Conservation (phyloP, 2,113 vertebrate genomes). For the Camelus bactrianus region DNA sequence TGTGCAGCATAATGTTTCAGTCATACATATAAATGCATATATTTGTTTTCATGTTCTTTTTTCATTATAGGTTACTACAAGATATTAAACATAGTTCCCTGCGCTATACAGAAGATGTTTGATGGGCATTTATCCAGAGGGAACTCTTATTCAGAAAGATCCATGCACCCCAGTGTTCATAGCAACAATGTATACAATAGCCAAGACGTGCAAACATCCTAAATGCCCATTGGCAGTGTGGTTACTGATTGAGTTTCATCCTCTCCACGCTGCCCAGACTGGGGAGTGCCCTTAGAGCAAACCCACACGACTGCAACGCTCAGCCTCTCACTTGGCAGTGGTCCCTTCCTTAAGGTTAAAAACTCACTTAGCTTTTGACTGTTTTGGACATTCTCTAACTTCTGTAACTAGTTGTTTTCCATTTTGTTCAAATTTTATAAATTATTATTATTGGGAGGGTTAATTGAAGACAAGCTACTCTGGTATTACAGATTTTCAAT, state of each 20-base stretch:
- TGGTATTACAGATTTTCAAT: background rate
- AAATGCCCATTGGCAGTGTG: background rate
- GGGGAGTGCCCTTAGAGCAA: background rate
- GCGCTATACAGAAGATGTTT: no score
- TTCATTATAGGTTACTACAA: no score
- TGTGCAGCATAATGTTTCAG: no score
- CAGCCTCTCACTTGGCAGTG: background rate
- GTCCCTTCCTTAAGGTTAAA: background rate
- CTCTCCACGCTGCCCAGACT: background rate
- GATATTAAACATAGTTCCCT: no score
- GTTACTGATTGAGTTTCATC: background rate
- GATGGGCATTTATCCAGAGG: no score
- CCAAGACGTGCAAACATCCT: no score
- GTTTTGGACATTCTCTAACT: background rate
- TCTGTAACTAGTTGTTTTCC: background rate
- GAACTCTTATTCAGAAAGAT: no score
- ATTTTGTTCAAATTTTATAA: background rate
- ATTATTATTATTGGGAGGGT: background rate
- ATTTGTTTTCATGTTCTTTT: no score
- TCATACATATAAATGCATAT: no score
- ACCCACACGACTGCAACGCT: background rate
- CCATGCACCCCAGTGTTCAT: no score
- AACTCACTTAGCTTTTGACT: background rate
- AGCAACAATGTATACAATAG: no score
- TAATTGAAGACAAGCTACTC: background rate